Evolutionary conservation across 2,113 vertebrate species (phyloP).

Genomic region (Aythya baeri): DNA sequence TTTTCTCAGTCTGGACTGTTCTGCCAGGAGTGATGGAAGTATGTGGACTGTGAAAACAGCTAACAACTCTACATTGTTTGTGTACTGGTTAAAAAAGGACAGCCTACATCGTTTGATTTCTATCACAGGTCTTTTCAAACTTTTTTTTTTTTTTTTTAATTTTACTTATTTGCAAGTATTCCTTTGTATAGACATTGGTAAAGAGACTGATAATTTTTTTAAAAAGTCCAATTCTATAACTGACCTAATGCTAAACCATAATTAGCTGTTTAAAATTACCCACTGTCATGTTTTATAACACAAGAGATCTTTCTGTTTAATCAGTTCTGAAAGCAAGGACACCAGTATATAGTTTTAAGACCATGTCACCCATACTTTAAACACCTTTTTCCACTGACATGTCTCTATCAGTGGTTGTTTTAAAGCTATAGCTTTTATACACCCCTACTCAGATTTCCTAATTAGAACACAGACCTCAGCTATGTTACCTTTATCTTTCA

Average conservation of each 20-base stretch:
- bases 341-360: background rate
- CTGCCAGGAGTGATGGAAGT: background rate
- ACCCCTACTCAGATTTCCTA: background rate
- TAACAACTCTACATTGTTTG: background rate
- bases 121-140: background rate
- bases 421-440: background rate
- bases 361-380: background rate
- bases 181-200: conserved; percentile 28
- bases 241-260: conserved; percentile 30
- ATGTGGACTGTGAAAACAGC: background rate
- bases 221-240: background rate
- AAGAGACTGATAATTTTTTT: background rate
- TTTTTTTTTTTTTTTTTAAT: background rate
- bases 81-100: background rate
- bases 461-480: background rate
- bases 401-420: background rate
- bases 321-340: background rate
- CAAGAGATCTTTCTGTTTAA: background rate
- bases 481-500: background rate
- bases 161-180: conserved; percentile 48
- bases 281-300: conserved; percentile 20
- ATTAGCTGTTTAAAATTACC: conserved; percentile 13
- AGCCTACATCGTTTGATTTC: background rate
- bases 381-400: background rate
- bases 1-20: background rate